These are phyloP conservation scores for Petrolisthes manimaculis DNA, from an alignment of 2,888 invertebrate species.

Conservation along the genomic window DNA sequence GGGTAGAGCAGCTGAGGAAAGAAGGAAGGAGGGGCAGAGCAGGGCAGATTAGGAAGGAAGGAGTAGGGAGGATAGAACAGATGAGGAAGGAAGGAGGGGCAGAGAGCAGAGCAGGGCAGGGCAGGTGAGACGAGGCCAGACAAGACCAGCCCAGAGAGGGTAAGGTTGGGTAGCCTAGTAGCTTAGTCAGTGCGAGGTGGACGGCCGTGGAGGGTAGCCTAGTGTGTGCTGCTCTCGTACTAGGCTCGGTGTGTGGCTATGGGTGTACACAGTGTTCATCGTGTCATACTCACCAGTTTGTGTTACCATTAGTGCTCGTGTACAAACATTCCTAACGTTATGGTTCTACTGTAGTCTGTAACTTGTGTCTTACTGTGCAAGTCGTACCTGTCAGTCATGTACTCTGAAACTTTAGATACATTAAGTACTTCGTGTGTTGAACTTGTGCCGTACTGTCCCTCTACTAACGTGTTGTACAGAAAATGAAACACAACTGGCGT, in stretches of 20 bases:
- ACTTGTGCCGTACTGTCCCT: no score
- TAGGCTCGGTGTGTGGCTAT: background rate
- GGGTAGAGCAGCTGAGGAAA: background rate
- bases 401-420: no score
- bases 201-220: constrained; percentile 28
- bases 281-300: background rate
- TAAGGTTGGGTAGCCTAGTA: no score
- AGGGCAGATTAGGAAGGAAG: constrained; percentile 4
- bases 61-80: constrained; percentile 9
- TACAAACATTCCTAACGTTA: background rate
- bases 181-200: constrained; percentile 12
- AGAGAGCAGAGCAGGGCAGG: background rate
- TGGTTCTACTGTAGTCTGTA: no score
- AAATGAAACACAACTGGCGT: no score
- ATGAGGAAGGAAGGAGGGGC: constrained; percentile 10
- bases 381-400: background rate
- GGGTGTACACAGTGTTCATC: background rate
- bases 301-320: background rate
- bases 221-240: constrained; percentile 28
- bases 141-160: no score
- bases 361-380: background rate
- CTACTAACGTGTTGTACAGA: no score
- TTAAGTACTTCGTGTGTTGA: no score
- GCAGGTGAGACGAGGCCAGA: no score
- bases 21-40: background rate